phyloP scores from a whole-genome alignment of 2,888 invertebrate species.

The Hanleya hanleyi region DNA sequence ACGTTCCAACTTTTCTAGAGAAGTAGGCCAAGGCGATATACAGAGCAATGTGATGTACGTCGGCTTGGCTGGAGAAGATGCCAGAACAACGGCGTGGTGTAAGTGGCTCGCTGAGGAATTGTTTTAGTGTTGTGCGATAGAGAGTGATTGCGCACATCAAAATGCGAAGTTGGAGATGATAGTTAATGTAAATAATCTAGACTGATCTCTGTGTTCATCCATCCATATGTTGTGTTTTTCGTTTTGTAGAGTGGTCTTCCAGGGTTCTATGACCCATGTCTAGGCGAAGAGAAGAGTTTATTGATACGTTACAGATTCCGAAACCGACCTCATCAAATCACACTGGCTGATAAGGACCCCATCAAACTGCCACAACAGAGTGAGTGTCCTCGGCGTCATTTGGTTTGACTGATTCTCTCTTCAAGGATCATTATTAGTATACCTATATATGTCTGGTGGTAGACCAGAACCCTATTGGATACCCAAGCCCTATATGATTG shows the following conservation, averaged over 20 bases:
- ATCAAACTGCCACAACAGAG: slow-evolving; percentile 85
- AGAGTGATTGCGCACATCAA: no score
- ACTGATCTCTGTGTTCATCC: neutral
- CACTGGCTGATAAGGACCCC: slow-evolving; percentile 85
- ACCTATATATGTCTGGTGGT: no score
- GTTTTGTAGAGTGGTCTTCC: slow-evolving; percentile 89
- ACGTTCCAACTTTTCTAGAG: no score
- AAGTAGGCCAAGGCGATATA: no score
- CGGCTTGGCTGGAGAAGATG: no score
- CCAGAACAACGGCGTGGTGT: no score
- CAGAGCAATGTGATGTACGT: no score
- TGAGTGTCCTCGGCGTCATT: slow-evolving; percentile 73
- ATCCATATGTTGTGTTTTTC: slow-evolving; percentile 33
- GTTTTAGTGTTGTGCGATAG: no score
- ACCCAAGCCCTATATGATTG: neutral
- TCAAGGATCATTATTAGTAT: no score
- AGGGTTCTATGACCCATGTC: slow-evolving; percentile 96
- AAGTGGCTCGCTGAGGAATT: no score
- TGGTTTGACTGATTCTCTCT: no score
- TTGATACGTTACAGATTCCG: slow-evolving; percentile 90
- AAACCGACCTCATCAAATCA: slow-evolving; percentile 84
- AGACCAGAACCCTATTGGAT: no score
- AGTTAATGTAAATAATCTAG: neutral
- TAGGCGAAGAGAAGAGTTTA: slow-evolving; percentile 91
- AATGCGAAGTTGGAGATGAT: neutral